Percentiles rank a stretch among this genome's conserved stretches.
These are phyloP conservation scores for Drosophila obscura DNA, from an alignment of 1,140 invertebrate species.

Conservation along the genomic window DNA sequence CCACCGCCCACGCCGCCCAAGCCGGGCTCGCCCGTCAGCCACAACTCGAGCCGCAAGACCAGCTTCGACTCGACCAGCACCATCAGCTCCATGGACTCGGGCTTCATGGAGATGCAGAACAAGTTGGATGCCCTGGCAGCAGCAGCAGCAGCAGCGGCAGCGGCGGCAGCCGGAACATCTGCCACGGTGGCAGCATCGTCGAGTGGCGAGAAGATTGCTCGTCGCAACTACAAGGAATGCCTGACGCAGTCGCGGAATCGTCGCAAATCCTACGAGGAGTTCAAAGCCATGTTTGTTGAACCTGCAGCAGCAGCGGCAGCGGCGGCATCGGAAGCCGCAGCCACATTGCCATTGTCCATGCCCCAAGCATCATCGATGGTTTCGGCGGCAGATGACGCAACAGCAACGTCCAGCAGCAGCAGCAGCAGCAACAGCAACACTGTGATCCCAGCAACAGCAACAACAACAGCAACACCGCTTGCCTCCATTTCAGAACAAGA, in stretches of 20 bases:
- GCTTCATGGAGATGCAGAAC: slow-evolving; percentile 83
- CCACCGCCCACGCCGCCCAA: slow-evolving; percentile 59
- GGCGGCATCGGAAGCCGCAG: slow-evolving; percentile 43
- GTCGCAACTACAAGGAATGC: slow-evolving; percentile 78
- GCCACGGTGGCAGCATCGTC: slow-evolving; percentile 5
- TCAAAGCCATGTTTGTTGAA: slow-evolving; percentile 80
- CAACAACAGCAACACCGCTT: slow-evolving; percentile 53
- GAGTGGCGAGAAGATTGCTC: slow-evolving; percentile 68
- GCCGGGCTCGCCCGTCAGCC: slow-evolving; percentile 57
- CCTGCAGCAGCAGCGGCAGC: slow-evolving; percentile 2
- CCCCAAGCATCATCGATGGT: slow-evolving; percentile 18
- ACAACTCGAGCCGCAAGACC: slow-evolving; percentile 80
- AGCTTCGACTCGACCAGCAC: slow-evolving; percentile 84
- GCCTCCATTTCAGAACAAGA: slow-evolving; percentile 83
- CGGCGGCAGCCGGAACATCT: not conserved
- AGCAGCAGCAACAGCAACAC: slow-evolving; percentile 26
- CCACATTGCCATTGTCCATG: slow-evolving; percentile 14
- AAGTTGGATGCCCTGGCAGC: slow-evolving; percentile 73
- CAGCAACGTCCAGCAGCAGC: slow-evolving; percentile 12
- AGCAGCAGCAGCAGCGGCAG: slow-evolving; percentile 30
- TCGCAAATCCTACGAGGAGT: slow-evolving; percentile 83
- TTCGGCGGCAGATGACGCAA: slow-evolving; percentile 59
- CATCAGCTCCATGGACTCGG: slow-evolving; percentile 83
- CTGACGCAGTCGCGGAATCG: slow-evolving; percentile 81
- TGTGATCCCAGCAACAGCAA: slow-evolving; percentile 32